Percentiles rank a stretch among this genome's conserved stretches.
These are phyloP conservation scores for Crossocerus cetratus DNA, from an alignment of 2,888 invertebrate species.

Conservation along the genomic window DNA sequence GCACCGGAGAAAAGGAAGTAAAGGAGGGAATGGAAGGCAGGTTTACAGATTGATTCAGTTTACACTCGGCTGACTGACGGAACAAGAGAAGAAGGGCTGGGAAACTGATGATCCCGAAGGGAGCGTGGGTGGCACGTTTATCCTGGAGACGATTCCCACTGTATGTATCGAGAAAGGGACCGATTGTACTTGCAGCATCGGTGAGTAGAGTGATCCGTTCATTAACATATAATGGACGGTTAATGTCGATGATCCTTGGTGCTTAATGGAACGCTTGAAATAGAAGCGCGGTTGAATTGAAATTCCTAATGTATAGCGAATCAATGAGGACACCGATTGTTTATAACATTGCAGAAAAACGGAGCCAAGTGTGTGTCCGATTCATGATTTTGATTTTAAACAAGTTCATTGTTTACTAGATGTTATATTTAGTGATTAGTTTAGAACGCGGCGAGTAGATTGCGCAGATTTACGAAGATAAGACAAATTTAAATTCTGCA, in stretches of 20 bases:
- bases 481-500: too few relatives aligned
- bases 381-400: too few relatives aligned
- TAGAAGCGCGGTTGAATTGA: too few relatives aligned
- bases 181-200: constrained; percentile 38
- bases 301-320: too few relatives aligned
- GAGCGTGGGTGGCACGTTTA: constrained; percentile 65
- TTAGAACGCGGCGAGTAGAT: too few relatives aligned
- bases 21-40: constrained; percentile 54
- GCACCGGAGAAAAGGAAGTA: constrained; percentile 48
- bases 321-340: too few relatives aligned
- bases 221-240: not conserved
- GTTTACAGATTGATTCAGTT: constrained; percentile 69
- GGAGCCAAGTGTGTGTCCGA: too few relatives aligned
- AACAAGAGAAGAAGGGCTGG: constrained; percentile 27
- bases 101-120: constrained; percentile 23
- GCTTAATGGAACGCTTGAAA: too few relatives aligned
- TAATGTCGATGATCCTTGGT: not conserved
- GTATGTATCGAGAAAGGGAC: constrained; percentile 46
- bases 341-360: too few relatives aligned
- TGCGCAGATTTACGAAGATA: too few relatives aligned
- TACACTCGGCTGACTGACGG: constrained; percentile 65
- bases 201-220: constrained; percentile 27
- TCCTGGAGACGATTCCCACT: constrained; percentile 47
- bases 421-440: too few relatives aligned
- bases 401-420: too few relatives aligned